phyloP scores from a whole-genome alignment of 2,113 vertebrate species.

The Notarius lentiginosus region DNA sequence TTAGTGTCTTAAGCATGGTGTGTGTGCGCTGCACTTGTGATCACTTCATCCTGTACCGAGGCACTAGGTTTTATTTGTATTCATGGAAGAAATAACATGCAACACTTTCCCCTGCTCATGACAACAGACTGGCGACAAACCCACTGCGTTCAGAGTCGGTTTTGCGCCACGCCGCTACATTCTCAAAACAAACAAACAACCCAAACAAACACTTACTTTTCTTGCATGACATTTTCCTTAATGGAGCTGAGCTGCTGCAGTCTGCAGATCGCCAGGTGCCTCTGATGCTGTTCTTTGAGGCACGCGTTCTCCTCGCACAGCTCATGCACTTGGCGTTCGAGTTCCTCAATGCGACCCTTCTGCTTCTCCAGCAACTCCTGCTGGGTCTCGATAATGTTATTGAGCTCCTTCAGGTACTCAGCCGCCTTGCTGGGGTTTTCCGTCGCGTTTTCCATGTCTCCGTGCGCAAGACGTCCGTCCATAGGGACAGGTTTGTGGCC shows the following conservation, averaged over 20 bases:
- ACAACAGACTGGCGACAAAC: no score
- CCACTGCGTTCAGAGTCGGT: not conserved
- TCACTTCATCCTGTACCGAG: not conserved
- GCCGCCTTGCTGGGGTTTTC: constrained; percentile 89
- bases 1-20: not conserved
- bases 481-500: constrained; percentile 47
- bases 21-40: not conserved
- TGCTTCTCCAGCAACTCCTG: constrained; percentile 88
- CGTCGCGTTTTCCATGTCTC: constrained; percentile 81
- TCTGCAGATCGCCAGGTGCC: constrained; percentile 88
- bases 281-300: constrained; percentile 84
- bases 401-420: constrained; percentile 85
- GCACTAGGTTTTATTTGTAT: not conserved
- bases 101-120: not conserved
- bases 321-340: constrained; percentile 85
- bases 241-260: constrained; percentile 78
- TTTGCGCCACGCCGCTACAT: not conserved
- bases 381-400: constrained; percentile 86
- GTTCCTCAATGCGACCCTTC: constrained; percentile 82
- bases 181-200: not conserved
- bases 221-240: constrained; percentile 75
- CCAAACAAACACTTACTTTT: constrained; percentile 75
- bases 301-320: constrained; percentile 81
- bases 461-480: constrained; percentile 67
- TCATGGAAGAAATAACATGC: not conserved